Percentiles rank a stretch among this genome's conserved stretches.
Evolutionary conservation across 2,113 vertebrate species (phyloP).

Genomic region (Centropus unirufus): DNA sequence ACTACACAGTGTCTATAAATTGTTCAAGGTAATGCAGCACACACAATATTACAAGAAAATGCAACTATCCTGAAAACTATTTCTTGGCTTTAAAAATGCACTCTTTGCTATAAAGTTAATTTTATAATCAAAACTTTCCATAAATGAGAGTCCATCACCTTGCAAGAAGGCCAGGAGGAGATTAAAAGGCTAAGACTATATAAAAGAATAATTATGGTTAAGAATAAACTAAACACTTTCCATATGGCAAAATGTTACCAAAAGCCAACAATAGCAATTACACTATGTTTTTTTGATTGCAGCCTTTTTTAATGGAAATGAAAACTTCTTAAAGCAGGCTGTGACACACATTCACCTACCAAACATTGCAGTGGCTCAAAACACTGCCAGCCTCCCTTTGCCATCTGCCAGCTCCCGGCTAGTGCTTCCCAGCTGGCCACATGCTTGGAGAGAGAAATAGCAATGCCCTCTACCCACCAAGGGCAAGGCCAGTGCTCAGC

Average conservation of each 20-base stretch:
- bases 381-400: neutral
- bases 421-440: neutral
- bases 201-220: neutral
- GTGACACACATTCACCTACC: neutral
- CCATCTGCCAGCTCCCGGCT: neutral
- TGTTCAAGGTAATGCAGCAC: neutral
- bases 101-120: neutral
- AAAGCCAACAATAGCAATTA: neutral
- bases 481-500: neutral
- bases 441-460: accelerated
- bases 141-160: neutral
- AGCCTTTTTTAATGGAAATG: neutral
- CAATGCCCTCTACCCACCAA: accelerated
- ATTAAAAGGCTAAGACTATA: neutral
- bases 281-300: neutral
- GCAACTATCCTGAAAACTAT: neutral
- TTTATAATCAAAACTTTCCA: conserved; percentile 4
- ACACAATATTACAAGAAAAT: neutral
- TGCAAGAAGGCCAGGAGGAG: neutral
- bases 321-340: neutral
- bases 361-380: neutral
- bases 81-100: conserved; percentile 13
- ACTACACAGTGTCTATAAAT: neutral
- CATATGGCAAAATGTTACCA: neutral
- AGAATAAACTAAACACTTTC: neutral